phyloP scores from a whole-genome alignment of 2,797 vertebrate species.

The Hippoglossus hippoglossus region DNA sequence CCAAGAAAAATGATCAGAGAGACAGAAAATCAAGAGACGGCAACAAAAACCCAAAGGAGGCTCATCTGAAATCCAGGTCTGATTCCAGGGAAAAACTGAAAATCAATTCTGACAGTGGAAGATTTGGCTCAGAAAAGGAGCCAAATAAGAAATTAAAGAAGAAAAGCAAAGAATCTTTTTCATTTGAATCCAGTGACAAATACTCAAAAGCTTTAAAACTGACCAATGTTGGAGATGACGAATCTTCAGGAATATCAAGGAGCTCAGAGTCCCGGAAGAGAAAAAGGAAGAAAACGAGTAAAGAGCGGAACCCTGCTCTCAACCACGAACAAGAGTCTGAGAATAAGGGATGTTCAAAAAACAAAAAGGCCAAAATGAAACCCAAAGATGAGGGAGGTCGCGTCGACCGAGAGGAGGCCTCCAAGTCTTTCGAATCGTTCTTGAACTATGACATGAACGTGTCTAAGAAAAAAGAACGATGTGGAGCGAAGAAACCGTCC shows the following conservation, averaged over 20 bases:
- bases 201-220: conserved; percentile 22
- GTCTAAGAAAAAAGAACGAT: conserved; percentile 69
- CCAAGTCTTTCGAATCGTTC: conserved; percentile 90
- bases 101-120: conserved; percentile 20
- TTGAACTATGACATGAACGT: conserved; percentile 86
- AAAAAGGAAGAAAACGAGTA: conserved; percentile 49
- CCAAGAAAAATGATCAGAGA: conserved; percentile 39
- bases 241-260: conserved; percentile 4
- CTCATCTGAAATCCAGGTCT: conserved; percentile 43
- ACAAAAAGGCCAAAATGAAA: conserved; percentile 51
- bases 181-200: conserved; percentile 35
- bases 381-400: conserved; percentile 3
- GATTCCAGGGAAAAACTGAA: conserved; percentile 42
- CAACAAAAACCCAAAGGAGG: conserved; percentile 39
- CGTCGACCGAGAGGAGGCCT: conserved; percentile 67
- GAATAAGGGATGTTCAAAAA: conserved; percentile 32
- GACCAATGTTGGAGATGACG: conserved; percentile 17
- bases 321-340: conserved; percentile 28
- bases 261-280: conserved; percentile 31
- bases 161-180: conserved; percentile 23
- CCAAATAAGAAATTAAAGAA: conserved; percentile 50
- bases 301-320: conserved; percentile 19
- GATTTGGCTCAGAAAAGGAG: conserved; percentile 31
- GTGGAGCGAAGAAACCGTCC: conserved; percentile 54
- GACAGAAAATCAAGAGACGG: conserved; percentile 30